Conservation (phyloP, 2,888 invertebrate genomes). For the Nemapogon koenigi region DNA sequence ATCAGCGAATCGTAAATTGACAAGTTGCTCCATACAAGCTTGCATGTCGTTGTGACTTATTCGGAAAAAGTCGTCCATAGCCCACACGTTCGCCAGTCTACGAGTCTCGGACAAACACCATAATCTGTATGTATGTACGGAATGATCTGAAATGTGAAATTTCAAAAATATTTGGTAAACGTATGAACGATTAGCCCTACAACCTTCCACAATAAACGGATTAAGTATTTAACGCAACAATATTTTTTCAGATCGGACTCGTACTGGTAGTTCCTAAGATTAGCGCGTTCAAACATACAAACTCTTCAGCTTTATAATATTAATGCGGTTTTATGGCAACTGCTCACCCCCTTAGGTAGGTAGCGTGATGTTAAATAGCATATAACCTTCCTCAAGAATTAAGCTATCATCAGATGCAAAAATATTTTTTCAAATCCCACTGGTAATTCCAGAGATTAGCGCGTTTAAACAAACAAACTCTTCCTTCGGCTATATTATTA, state of each 20-base stretch:
- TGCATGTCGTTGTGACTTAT: slow-evolving; percentile 71
- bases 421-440: not conserved
- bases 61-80: slow-evolving; percentile 75
- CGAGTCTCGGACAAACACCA: slow-evolving; percentile 80
- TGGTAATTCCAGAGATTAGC: not conserved
- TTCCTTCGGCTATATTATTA: not conserved
- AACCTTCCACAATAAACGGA: too few species aligned
- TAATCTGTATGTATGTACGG: slow-evolving; percentile 78
- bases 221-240: too few species aligned
- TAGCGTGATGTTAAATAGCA: too few species aligned
- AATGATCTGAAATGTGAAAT: slow-evolving; percentile 66
- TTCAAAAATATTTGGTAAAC: not conserved
- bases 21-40: slow-evolving; percentile 65
- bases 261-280: too few species aligned
- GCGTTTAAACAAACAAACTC: not conserved
- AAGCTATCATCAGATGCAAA: too few species aligned
- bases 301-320: too few species aligned
- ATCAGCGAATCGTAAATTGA: slow-evolving; percentile 66
- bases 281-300: too few species aligned
- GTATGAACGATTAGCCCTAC: too few species aligned
- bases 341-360: too few species aligned
- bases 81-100: slow-evolving; percentile 76
- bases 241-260: too few species aligned
- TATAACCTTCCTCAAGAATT: too few species aligned
- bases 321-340: too few species aligned